Evolutionary conservation across 2,113 vertebrate species (phyloP), one percentile per base, ranked within the genome.

Genomic region (Lampris incognitus): DNA sequence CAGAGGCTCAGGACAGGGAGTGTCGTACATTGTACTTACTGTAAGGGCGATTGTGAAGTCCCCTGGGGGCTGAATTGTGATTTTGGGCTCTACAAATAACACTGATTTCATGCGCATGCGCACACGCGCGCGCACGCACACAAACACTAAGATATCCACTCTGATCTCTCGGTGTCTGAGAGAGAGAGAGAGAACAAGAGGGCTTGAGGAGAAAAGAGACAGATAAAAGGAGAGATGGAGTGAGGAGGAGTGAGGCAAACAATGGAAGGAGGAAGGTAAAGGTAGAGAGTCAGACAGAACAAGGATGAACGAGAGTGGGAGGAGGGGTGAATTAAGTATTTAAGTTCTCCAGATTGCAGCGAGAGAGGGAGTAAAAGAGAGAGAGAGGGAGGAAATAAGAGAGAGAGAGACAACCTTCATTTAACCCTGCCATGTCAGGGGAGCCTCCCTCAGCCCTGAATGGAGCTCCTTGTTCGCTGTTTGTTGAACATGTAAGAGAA

Each of bases 391-490:
- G 78, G 72, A 56, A 84, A 74, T 79, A 74, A 66, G 51, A 36
- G 48, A 10, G 65, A 85, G 24, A 24, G 24, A 24, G 24, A 24
- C 46, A 69, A 67, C 55, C 66, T 77, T 5, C 44, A 61, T 52
- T 66, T 56, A 48, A 37, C 50, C 66, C n/a, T 1, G 10, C 73
- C 52, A 40, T 13, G 65, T 69, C 38, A 57, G 57, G 68, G 70
- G 50, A 74, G 70, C 64, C 54, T 74, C 59, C 44, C 55, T 67
- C 42, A 38, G 46, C 61, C 74, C 40, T 87, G 79, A 82, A 85
- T 67, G 67, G 63, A 82, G 72, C 52, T 72, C 58, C 69, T 75
- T 82, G 66, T 76, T 74, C 72, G 1, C 61, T 76, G 58, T 61
- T 76, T 78, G 75, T 78, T 84, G 40, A 86, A 74, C 54, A 41